Base-by-base conservation (phyloP, 1,140 invertebrate genomes). In the Sesamia nonagrioides region DNA sequence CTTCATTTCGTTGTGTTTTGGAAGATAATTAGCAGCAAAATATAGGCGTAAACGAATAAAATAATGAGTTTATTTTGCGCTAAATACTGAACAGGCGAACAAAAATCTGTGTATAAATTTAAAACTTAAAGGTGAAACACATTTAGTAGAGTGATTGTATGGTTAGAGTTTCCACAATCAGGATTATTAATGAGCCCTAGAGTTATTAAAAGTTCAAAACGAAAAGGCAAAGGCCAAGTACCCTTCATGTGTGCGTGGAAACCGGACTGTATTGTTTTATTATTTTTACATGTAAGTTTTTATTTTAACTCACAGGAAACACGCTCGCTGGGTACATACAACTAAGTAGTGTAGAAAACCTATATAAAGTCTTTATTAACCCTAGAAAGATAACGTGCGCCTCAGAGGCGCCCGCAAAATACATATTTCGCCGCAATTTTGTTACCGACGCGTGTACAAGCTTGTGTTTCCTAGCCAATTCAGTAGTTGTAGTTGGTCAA, bases 181-280 rank as follows among this genome's bases (percentile, higher is more conserved):
- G 40, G 54, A 58, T 60, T 15, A 73, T 6, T 18, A 40, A 7
- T 61, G 1, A 58, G 17, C 5, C 45, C 2, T 15, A 7, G 54
- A 35, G 37, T 60, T 56, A 52, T 37, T 73, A 40, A 33, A 37
- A 60, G 35, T 58, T 45, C 33, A 42, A 18, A 27, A 58, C 18
- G 21, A 60, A 73, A 73, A 45, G 40, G 17, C 9, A 74, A 71
- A 75, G 73, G 40, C 13, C 73, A 61, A 74, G 58, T 61, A 50
- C 48, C 48, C 17, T 77, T 56, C 45, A 37, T 69, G 79, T 75
- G 50, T 56, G 54, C n/a, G 33, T 72, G 52, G 48, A 52, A 68
- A 63, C 52, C 68, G 45, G 52, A n/a, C n/a, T 85, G 82, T 83
- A 77, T 83, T 76, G 78, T 58, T 42, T 71, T 76, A 68, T 82